A percentile compares a stretch with the other conserved stretches of the same genome.
These are phyloP conservation scores for Anguilla megastoma DNA, from an alignment of 2,797 vertebrate species.

Conservation along the genomic window DNA sequence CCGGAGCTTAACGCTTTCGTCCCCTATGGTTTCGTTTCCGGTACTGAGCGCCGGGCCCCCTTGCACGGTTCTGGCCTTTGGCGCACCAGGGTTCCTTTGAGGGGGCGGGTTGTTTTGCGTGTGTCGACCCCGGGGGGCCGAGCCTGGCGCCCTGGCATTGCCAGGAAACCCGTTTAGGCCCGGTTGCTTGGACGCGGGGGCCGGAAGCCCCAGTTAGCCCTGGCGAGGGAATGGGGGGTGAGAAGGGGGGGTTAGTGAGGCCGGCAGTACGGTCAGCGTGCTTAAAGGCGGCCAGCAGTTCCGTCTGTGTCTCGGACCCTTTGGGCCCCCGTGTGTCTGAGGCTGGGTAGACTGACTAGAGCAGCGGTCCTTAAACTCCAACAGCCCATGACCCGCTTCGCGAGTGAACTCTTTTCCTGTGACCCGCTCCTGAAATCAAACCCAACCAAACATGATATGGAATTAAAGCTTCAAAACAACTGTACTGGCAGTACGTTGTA, in stretches of 20 bases:
- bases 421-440: too few species aligned
- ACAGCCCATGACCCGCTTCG: not conserved
- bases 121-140: not conserved
- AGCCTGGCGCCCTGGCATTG: conserved; percentile 2
- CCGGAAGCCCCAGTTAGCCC: not conserved
- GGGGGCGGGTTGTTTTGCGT: conserved; percentile 1
- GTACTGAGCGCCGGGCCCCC: not conserved
- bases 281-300: not conserved
- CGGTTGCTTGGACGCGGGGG: not conserved
- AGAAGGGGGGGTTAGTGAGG: not conserved
- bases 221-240: not conserved
- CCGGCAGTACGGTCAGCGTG: not conserved
- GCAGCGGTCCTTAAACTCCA: not conserved
- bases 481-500: too few species aligned
- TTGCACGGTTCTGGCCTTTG: not conserved
- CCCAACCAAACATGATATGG: too few species aligned
- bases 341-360: not conserved
- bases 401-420: too few species aligned
- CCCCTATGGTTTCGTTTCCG: not conserved
- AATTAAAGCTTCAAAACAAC: too few species aligned
- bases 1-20: conserved; percentile 15
- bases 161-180: not conserved
- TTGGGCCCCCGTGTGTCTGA: too few species aligned
- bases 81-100: conserved; percentile 30
- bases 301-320: not conserved